Percentiles rank a stretch among this genome's conserved stretches.
These are phyloP conservation scores for Lasioglossum villosulum DNA, from an alignment of 2,888 invertebrate genomes.

Conservation along the genomic window DNA sequence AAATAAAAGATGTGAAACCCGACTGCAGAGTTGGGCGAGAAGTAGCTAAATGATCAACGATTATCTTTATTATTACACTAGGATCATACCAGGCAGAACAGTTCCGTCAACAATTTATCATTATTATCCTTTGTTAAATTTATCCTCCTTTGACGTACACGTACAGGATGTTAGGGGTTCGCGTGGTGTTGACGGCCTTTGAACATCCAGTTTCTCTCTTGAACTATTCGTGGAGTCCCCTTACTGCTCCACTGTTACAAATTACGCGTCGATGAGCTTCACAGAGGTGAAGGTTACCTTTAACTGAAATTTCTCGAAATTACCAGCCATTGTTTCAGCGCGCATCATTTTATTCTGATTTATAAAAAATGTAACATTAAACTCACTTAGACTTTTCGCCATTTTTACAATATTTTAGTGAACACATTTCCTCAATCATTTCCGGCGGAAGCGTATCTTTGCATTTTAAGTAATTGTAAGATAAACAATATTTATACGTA, in stretches of 20 bases:
- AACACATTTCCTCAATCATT: too few relatives aligned
- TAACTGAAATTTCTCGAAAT: neutral
- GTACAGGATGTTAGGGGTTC: neutral
- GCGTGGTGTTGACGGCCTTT: neutral
- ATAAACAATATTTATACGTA: too few relatives aligned
- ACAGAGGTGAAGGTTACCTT: neutral
- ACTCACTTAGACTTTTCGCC: too few relatives aligned
- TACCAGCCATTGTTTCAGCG: neutral
- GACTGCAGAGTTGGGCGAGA: too few relatives aligned
- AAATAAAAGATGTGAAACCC: too few relatives aligned
- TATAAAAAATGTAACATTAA: too few relatives aligned
- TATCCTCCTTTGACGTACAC: neutral
- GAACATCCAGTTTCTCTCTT: neutral
- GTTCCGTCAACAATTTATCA: neutral
- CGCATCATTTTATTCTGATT: too few relatives aligned
- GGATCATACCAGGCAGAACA: neutral
- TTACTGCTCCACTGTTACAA: neutral
- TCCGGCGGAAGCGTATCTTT: too few relatives aligned
- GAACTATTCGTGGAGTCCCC: neutral
- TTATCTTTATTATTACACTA: too few relatives aligned
- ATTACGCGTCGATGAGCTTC: neutral
- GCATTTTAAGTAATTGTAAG: too few relatives aligned
- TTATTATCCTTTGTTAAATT: constrained; percentile 8
- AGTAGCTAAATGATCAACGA: too few relatives aligned
- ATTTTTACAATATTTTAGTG: too few relatives aligned